Evolutionary conservation across 2,113 vertebrate genomes (phyloP).

Genomic region (Campylorhamphus procurvoides): DNA sequence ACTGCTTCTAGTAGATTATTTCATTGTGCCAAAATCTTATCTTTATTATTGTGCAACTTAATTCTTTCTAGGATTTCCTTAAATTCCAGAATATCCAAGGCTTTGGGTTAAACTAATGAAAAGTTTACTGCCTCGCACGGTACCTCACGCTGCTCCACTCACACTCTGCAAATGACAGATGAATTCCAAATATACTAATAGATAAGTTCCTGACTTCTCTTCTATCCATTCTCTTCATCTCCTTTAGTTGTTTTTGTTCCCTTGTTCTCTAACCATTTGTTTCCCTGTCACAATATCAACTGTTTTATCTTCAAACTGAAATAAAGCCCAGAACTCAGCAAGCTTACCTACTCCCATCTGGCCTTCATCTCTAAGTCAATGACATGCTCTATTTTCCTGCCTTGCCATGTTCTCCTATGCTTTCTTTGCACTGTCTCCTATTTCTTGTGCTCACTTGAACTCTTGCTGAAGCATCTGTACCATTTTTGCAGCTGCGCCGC

Average conservation of each 20-base stretch:
- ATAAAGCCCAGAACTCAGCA: neutral
- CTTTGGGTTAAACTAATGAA: neutral
- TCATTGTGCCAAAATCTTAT: neutral
- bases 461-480: neutral
- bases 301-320: neutral
- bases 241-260: neutral
- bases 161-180: neutral
- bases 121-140: neutral
- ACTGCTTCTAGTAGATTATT: neutral
- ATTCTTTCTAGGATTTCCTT: neutral
- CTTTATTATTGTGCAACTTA: neutral
- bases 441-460: neutral
- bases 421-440: neutral
- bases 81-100: neutral
- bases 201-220: neutral
- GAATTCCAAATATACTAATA: neutral
- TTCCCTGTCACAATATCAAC: neutral
- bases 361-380: neutral
- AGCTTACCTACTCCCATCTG: neutral
- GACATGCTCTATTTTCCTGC: neutral
- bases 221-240: neutral
- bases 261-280: neutral
- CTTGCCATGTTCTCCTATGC: neutral
- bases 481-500: neutral
- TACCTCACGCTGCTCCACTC: neutral